Percentiles rank a stretch among this genome's conserved stretches.
Evolutionary conservation across 2,797 vertebrate genomes (phyloP).

Genomic region (Fratercula arctica): DNA sequence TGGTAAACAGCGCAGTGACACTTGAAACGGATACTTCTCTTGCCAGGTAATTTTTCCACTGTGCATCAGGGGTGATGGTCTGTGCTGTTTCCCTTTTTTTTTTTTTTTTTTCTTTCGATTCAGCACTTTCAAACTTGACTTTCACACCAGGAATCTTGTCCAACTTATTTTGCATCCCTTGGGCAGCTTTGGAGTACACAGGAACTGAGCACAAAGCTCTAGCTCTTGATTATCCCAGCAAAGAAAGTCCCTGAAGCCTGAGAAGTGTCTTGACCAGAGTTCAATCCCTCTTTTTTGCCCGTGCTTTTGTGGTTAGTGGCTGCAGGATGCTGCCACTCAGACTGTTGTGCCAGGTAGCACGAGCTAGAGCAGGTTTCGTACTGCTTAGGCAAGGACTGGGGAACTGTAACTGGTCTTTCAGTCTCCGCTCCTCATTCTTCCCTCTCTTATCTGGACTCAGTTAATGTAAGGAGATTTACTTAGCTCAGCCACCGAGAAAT

Average conservation of each 20-base stretch:
- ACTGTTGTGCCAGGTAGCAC: background rate
- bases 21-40: constrained; percentile 86
- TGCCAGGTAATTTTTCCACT: constrained; percentile 77
- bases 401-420: background rate
- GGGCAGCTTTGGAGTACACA: background rate
- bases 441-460: background rate
- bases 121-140: background rate
- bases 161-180: background rate
- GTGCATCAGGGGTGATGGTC: background rate
- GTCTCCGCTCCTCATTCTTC: background rate
- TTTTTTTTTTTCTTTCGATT: background rate
- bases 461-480: background rate
- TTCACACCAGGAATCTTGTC: background rate
- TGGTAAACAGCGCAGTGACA: constrained; percentile 79
- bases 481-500: background rate
- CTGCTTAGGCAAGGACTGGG: background rate
- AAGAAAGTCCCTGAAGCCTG: background rate
- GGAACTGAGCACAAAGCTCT: background rate
- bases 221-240: background rate
- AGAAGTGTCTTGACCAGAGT: background rate
- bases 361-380: background rate
- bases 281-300: background rate
- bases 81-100: background rate
- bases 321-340: background rate
- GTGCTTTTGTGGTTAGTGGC: background rate